Base-by-base conservation (phyloP, 2,797 vertebrate genomes). In the Muscicapa striata region DNA sequence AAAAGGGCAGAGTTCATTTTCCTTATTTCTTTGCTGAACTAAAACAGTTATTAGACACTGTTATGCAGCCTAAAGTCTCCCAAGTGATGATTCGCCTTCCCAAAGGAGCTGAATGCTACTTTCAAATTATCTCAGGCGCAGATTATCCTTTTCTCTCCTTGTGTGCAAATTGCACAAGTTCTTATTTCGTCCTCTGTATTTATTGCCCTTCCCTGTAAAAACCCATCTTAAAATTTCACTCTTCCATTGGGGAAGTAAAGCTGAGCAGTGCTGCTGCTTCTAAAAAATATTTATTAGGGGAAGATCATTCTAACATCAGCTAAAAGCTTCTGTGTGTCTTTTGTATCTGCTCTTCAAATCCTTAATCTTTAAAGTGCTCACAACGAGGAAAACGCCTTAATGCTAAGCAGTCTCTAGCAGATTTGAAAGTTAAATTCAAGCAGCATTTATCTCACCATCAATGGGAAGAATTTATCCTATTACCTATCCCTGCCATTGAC, bases 341-440 rank as follows among this genome's bases (percentile, higher is more conserved):
- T 91, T 85, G 41, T 51, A 87, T 86, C 90, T 82, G 84, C 45
- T 90, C 63, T 81, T 92, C 69, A 92, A 79, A 88, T 74, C 76
- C 73, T 81, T 95, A 92, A 92, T 86, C 73, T 88, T 64, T 90
- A 87, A 94, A 82, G 90, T 83, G 87, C 67, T 93, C 89, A 73
- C 85, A 70, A 95, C 0, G 3, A 93, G 80, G 77, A 36, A 88
- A 95, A 94, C 87, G 76, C 82, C 77, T 74, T 75, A 94, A 94
- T 94, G 83, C 59, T 93, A 89, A 85, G 73, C 77, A 95, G 89
- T 45, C 34, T 77, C 40, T 88, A 83, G 90, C 77, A 89, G 67
- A 96, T 91, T 91, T 94, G 69, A 88, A 95, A 96, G 94, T 92
- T 82, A 96, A 94, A 97, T 95, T 91, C 86, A 66, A 89, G 87